phyloP scores from a whole-genome alignment of 2,888 invertebrate genomes.

The Gerris lacustris region DNA sequence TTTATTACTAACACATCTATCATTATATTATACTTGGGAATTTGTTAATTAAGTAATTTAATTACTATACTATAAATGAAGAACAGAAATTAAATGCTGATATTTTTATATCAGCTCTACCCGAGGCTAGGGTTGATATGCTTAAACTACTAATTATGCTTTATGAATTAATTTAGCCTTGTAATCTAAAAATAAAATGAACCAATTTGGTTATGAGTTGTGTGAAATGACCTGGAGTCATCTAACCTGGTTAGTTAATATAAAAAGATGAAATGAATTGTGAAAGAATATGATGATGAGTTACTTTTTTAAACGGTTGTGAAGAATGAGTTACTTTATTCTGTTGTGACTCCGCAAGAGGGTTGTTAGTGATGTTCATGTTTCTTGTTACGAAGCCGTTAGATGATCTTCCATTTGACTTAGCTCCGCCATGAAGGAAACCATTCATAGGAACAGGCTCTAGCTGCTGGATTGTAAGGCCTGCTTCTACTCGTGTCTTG shows the following conservation, averaged over 20 bases:
- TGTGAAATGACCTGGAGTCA: too few relatives aligned
- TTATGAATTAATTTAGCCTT: too few relatives aligned
- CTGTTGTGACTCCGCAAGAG: slow-evolving; percentile 51
- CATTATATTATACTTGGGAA: too few relatives aligned
- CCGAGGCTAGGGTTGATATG: too few relatives aligned
- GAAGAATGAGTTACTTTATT: slow-evolving; percentile 49
- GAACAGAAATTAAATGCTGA: too few relatives aligned
- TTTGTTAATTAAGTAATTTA: too few relatives aligned
- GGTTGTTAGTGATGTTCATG: slow-evolving; percentile 65
- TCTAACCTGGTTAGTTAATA: background rate
- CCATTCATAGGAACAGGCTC: slow-evolving; percentile 33
- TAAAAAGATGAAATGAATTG: slow-evolving; percentile 9
- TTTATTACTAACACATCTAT: too few relatives aligned
- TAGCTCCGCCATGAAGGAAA: slow-evolving; percentile 26
- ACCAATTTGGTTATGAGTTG: too few relatives aligned
- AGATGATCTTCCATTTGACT: slow-evolving; percentile 39
- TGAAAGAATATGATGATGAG: slow-evolving; percentile 16
- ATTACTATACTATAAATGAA: too few relatives aligned
- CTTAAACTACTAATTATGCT: too few relatives aligned
- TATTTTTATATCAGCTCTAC: too few relatives aligned
- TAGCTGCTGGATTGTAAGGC: slow-evolving; percentile 31
- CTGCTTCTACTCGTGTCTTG: slow-evolving; percentile 36
- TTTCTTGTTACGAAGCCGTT: slow-evolving; percentile 36
- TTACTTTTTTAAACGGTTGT: slow-evolving; percentile 13
- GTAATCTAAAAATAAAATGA: too few relatives aligned